These are phyloP conservation scores for Leptopterna dolabrata DNA, from an alignment of 2,888 invertebrate genomes.

Conservation along the genomic window DNA sequence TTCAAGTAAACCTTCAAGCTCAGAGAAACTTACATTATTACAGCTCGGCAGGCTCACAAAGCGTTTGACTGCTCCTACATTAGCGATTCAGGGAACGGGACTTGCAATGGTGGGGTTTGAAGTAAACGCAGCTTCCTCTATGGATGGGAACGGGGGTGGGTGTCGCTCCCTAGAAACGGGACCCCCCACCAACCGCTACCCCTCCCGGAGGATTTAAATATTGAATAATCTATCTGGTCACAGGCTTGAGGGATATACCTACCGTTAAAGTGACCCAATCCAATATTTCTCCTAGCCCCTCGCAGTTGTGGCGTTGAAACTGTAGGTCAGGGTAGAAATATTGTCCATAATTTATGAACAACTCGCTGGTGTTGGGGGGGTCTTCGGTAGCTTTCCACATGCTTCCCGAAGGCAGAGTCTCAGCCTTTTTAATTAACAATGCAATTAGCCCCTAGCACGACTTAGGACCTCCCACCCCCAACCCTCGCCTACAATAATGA, in stretches of 20 bases:
- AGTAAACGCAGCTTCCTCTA: background rate
- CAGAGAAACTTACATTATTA: background rate
- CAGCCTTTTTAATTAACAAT: background rate
- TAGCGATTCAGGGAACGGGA: background rate
- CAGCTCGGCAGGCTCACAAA: background rate
- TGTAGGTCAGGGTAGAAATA: background rate
- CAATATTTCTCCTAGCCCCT: background rate
- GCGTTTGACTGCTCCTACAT: constrained; percentile 2
- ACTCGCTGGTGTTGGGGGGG: background rate
- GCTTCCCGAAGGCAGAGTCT: background rate
- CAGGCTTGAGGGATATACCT: background rate
- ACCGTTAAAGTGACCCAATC: background rate
- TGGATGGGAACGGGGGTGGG: background rate
- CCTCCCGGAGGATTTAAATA: background rate
- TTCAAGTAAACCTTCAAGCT: background rate
- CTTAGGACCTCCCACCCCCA: background rate
- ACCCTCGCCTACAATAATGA: background rate
- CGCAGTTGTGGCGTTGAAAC: background rate
- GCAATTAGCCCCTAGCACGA: background rate
- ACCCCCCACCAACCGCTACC: background rate
- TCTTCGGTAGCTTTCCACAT: background rate
- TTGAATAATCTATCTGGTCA: background rate
- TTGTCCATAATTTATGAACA: background rate
- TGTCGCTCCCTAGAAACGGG: background rate
- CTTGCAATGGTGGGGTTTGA: background rate